Conservation (phyloP, 1,140 invertebrate genomes). For the Eumaeus atala region DNA sequence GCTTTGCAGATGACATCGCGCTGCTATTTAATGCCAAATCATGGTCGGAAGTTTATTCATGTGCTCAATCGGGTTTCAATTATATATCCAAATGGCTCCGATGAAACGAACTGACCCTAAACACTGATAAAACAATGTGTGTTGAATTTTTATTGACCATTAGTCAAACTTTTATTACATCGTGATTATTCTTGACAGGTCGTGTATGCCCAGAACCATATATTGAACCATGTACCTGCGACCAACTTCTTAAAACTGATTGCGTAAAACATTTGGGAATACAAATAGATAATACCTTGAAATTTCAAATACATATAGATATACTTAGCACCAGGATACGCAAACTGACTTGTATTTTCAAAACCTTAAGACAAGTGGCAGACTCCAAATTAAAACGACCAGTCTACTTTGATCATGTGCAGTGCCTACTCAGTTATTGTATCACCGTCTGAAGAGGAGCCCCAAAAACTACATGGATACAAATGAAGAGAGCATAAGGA, state of each 20-base stretch:
- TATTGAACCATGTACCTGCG: background rate
- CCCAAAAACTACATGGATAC: too few species aligned
- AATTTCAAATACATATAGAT: too few species aligned
- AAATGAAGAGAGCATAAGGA: too few species aligned
- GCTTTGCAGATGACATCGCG: constrained; percentile 29
- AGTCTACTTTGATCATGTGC: too few species aligned
- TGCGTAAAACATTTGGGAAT: constrained; percentile 18
- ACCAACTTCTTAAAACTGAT: constrained; percentile 1
- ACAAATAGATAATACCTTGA: constrained; percentile 17
- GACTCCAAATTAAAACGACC: too few species aligned
- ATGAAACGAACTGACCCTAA: constrained; percentile 27
- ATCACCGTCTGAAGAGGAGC: too few species aligned
- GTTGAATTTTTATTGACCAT: constrained; percentile 14
- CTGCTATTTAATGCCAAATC: constrained; percentile 17
- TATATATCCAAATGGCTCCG: constrained; percentile 15
- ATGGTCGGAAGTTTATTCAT: constrained; percentile 17
- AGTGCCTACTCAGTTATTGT: too few species aligned
- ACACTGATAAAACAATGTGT: constrained; percentile 25
- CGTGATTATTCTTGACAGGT: background rate
- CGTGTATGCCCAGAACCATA: constrained; percentile 8
- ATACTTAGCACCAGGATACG: too few species aligned
- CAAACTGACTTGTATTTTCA: too few species aligned
- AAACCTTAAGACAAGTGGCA: too few species aligned
- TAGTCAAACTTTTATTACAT: too few species aligned
- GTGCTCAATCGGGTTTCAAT: constrained; percentile 15